Conservation (phyloP, 1,140 invertebrate species). For the Solenopsis fugax region DNA sequence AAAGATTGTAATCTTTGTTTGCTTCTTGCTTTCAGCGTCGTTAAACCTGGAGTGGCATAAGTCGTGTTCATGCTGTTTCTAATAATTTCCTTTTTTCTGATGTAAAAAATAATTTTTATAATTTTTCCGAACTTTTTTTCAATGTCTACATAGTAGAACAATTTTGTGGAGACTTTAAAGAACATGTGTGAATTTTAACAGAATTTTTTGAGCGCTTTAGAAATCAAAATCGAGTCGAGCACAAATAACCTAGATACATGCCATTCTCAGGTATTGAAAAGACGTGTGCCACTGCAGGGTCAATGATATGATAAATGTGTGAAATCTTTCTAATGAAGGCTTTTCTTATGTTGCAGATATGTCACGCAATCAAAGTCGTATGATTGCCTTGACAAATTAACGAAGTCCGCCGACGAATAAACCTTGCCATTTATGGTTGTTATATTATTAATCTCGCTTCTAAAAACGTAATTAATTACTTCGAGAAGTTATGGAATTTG, state of each 20-base stretch:
- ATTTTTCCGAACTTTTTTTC: too few species aligned
- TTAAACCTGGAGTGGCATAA: conserved; percentile 9
- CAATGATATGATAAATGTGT: conserved; percentile 50
- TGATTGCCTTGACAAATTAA: conserved; percentile 81
- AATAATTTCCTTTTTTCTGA: too few species aligned
- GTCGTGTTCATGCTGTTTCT: too few species aligned
- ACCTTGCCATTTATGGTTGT: conserved; percentile 1
- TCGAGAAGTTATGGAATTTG: background rate
- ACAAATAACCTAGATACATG: too few species aligned
- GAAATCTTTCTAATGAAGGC: background rate
- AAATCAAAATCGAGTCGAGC: too few species aligned
- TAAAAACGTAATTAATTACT: conserved; percentile 8
- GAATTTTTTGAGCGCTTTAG: too few species aligned
- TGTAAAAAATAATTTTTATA: too few species aligned
- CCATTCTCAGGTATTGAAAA: too few species aligned
- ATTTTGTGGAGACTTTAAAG: too few species aligned
- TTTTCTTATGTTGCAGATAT: conserved; percentile 76
- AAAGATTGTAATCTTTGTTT: background rate
- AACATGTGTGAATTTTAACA: too few species aligned
- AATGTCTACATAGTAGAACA: too few species aligned
- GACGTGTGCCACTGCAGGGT: background rate
- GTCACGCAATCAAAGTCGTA: conserved; percentile 82
- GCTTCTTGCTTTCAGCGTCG: conserved; percentile 63
- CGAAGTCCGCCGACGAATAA: conserved; percentile 78
- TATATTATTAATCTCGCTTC: conserved; percentile 3